Percentiles rank a stretch among this genome's conserved stretches.
These are phyloP conservation scores for Macrobrachium nipponense DNA, from an alignment of 1,140 invertebrate species.

Conservation along the genomic window DNA sequence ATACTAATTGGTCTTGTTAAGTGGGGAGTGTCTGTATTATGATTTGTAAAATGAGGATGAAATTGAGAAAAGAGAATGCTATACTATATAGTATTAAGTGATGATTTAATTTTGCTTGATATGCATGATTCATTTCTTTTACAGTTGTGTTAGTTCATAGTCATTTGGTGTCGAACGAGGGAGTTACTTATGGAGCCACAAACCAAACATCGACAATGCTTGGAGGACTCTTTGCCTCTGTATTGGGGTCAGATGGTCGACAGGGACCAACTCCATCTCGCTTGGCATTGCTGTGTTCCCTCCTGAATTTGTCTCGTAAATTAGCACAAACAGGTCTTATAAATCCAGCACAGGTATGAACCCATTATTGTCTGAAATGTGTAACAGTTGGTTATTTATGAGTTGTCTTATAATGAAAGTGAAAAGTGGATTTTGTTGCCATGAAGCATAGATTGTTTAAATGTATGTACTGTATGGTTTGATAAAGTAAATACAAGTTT, in stretches of 20 bases:
- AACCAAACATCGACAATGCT: constrained; percentile 70
- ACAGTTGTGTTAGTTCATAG: constrained; percentile 73
- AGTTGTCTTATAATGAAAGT: too few relatives aligned
- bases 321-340: constrained; percentile 79
- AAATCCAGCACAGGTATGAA: constrained; percentile 27
- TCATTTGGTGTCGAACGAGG: constrained; percentile 74
- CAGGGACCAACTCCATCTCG: constrained; percentile 75
- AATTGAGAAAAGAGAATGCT: too few relatives aligned
- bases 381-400: too few relatives aligned
- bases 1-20: too few relatives aligned
- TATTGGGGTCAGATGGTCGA: constrained; percentile 75
- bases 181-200: constrained; percentile 73
- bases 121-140: background rate
- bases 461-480: too few relatives aligned
- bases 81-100: too few relatives aligned
- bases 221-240: constrained; percentile 77
- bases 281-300: constrained; percentile 77
- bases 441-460: too few relatives aligned
- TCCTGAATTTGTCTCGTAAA: constrained; percentile 78
- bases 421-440: too few relatives aligned
- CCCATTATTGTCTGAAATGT: background rate
- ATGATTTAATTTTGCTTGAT: too few relatives aligned
- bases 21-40: too few relatives aligned
- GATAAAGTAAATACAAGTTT: too few relatives aligned
- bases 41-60: too few relatives aligned